Base-by-base conservation (phyloP, 1,140 invertebrate species). In the Asbolus verrucosus region DNA sequence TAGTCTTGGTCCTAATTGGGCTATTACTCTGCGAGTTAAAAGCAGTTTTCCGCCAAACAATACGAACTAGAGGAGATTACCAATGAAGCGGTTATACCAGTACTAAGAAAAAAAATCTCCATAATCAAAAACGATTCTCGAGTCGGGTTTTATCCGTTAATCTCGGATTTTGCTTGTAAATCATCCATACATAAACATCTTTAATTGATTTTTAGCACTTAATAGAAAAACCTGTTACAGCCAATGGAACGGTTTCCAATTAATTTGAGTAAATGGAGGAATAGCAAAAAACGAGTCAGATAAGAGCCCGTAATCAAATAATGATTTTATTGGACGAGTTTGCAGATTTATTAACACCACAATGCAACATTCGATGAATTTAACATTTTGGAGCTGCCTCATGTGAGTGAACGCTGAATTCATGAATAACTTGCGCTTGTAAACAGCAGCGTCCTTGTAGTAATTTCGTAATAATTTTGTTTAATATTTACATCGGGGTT, bases 151-250 rank as follows among this genome's bases (percentile, higher is more conserved):
- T 27, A 54, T 54, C 46, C 46, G 46, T n/a, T n/a, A n/a, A n/a
- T n/a, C n/a, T n/a, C n/a, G n/a, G n/a, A n/a, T n/a, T n/a, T n/a
- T n/a, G n/a, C 46, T 30, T 54, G 46, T 54, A 54, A 54, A 54
- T 54, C 46, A 54, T 54, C 46, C 46, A 21, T n/a, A n/a, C n/a
- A n/a, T n/a, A n/a, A 6, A 27, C n/a, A 54, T 54, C 46, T n/a
- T 30, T 54, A 54, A 54, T 54, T 54, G 46, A 54, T 30, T 27
- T 54, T 54, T 54, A 54, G 46, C 46, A 54, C n/a, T 14, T 24
- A 6, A 14, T 14, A 24, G n/a, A 54, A 54, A 54, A 54, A 54
- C 46, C 11, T 24, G 46, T 13, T 16, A 16, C 16, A n/a, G 46
- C n/a, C n/a, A 11, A 36, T 36, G 11, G 11, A 36, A 36, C n/a